A percentile compares a stretch with the other conserved stretches of the same genome.
phyloP scores from a whole-genome alignment of 2,113 vertebrate genomes.

The Rhadina sibilatrix region DNA sequence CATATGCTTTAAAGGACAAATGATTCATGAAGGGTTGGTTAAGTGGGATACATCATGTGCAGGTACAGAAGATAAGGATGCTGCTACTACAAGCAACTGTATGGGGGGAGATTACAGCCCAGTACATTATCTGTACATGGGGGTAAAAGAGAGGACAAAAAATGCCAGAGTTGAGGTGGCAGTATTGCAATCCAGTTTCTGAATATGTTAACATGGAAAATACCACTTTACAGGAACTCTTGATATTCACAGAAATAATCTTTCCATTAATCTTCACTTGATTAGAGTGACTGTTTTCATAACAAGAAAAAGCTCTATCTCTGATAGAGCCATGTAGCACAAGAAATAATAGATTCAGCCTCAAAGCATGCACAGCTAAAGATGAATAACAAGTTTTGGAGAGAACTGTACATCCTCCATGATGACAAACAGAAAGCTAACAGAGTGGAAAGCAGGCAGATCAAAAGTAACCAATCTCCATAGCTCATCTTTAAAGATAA shows the following conservation, averaged over 20 bases:
- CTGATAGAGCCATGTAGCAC: not conserved
- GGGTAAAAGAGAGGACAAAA: not conserved
- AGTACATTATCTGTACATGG: not conserved
- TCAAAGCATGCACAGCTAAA: not conserved
- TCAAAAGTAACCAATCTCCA: not conserved
- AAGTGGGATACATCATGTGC: not conserved
- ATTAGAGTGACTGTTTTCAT: not conserved
- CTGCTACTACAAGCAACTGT: not conserved
- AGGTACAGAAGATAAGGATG: not conserved
- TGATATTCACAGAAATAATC: not conserved
- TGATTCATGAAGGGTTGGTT: not conserved
- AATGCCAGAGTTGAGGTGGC: not conserved
- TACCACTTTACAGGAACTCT: not conserved
- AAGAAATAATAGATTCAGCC: not conserved
- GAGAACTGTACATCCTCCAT: not conserved
- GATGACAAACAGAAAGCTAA: not conserved
- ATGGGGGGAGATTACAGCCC: not conserved
- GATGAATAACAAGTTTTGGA: not conserved
- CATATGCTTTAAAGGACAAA: constrained; percentile 5
- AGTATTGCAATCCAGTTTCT: not conserved
- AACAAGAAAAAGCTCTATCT: not conserved
- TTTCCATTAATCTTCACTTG: not conserved
- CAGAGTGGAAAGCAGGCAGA: not conserved
- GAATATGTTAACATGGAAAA: not conserved
- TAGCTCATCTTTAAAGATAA: not conserved